Base-by-base conservation (phyloP, 2,797 vertebrate genomes). In the Microcaecilia unicolor region DNA sequence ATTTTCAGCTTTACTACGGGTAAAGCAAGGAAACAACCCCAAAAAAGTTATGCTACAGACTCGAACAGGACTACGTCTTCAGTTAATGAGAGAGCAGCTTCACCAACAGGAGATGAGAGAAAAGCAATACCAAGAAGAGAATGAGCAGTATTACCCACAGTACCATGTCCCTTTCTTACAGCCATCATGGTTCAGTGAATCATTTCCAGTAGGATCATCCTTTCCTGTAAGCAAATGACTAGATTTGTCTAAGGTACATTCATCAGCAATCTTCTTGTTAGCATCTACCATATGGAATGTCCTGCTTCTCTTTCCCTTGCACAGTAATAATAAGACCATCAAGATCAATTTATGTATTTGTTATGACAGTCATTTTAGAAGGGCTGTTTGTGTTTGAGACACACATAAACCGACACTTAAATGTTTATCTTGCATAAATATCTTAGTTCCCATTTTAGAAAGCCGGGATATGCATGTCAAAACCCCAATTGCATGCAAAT, bases 11-110 rank as follows among this genome's bases (percentile, higher is more conserved):
- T 31, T 48, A 31, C 19, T 41, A 48, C 37, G 31, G 63, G 50
- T 28, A 47, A 62, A 40, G 22, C 50, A 41, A 61, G 57, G n/a
- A 18, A 23, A 47, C 59, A 59, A 44, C 27, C n/a, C n/a, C n/a
- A 28, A 32, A 18, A 51, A 46, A 69, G 51, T 67, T 46, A 84
- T 87, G 86, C 77, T 85, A 67, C 78, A 74, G 51, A 51, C 64
- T 28, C 51, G 48, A 39, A 53, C 38, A 4, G 55, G 68, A 46
- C 51, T 70, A 52, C 71, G 73, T 32, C 55, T 72, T 61, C 72
- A 75, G 39, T 58, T 72, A 49, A 25, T 25, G 58, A 63, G 60
- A 49, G 58, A 52, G 64, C 76, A 61, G 34, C 58, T 51, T 34
- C 57, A 74, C 56, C 68, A 64, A 37, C 75, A 70, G 43, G 55